A percentile compares a stretch with the other conserved stretches of the same genome.
These are phyloP conservation scores for Tetramorium alpestre DNA, from an alignment of 1,140 invertebrate genomes.

Conservation along the genomic window DNA sequence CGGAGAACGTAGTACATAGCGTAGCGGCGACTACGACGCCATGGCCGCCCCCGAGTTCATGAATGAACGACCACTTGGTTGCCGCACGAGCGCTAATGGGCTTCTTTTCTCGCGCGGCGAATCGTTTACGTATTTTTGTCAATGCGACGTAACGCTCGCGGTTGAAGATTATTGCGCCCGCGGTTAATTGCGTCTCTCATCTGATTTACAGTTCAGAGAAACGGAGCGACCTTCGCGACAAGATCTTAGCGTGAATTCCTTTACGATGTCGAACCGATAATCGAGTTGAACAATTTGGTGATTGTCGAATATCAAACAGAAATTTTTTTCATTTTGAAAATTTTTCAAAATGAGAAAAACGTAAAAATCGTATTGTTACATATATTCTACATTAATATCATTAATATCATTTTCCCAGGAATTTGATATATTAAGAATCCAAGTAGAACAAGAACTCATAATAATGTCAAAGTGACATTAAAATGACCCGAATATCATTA, in stretches of 20 bases:
- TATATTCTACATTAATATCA: background rate
- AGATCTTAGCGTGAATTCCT: background rate
- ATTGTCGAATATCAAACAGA: background rate
- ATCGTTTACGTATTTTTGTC: slow-evolving; percentile 69
- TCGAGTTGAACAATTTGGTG: background rate
- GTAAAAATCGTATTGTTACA: background rate
- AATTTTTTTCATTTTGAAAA: background rate
- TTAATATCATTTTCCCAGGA: background rate
- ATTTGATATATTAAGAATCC: background rate
- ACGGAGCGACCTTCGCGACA: background rate
- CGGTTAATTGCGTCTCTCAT: slow-evolving; percentile 28
- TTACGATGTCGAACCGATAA: background rate
- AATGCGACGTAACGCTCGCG: slow-evolving; percentile 36
- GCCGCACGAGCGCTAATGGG: slow-evolving; percentile 77
- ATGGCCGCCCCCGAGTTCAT: slow-evolving; percentile 77
- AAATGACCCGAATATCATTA: too few species aligned
- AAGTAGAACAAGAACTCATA: too few species aligned
- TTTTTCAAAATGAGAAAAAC: background rate
- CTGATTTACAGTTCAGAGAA: slow-evolving; percentile 13
- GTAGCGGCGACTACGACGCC: slow-evolving; percentile 61
- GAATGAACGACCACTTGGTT: slow-evolving; percentile 81
- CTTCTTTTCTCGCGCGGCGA: slow-evolving; percentile 73
- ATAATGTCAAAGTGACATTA: too few species aligned
- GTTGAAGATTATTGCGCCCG: slow-evolving; percentile 23
- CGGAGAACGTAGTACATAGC: slow-evolving; percentile 43